Conservation (phyloP, 2,113 vertebrate species). For the Trogon surrucura region DNA sequence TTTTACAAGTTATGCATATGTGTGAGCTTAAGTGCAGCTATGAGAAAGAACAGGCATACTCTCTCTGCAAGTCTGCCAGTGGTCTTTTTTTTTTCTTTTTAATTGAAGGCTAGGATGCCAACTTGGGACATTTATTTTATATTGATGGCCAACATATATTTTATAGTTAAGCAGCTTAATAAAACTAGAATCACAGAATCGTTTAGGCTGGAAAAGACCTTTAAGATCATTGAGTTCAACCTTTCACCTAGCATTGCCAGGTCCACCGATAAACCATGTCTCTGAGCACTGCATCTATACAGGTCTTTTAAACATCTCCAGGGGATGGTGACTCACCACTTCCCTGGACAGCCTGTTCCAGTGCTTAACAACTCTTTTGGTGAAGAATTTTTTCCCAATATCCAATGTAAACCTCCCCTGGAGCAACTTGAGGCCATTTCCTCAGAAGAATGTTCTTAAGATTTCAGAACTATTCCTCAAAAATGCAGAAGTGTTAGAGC, state of each 20-base stretch:
- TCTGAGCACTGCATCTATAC: too few species aligned
- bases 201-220: too few species aligned
- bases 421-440: not conserved
- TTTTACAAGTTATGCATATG: not conserved
- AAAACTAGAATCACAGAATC: not conserved
- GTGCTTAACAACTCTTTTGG: too few species aligned
- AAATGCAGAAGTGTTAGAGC: not conserved
- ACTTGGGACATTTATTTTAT: not conserved
- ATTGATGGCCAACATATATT: not conserved
- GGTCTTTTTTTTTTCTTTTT: not conserved
- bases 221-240: too few species aligned
- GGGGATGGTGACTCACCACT: too few species aligned
- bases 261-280: too few species aligned
- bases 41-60: not conserved
- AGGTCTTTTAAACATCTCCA: too few species aligned
- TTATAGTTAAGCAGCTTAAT: not conserved
- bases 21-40: not conserved
- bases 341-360: too few species aligned
- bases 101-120: not conserved
- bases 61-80: not conserved
- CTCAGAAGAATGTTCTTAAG: not conserved
- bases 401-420: too few species aligned
- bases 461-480: not conserved
- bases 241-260: too few species aligned
- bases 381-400: too few species aligned